These are phyloP conservation scores for Alloscopus bannaensis DNA, from an alignment of 2,888 invertebrate species.

Conservation along the genomic window DNA sequence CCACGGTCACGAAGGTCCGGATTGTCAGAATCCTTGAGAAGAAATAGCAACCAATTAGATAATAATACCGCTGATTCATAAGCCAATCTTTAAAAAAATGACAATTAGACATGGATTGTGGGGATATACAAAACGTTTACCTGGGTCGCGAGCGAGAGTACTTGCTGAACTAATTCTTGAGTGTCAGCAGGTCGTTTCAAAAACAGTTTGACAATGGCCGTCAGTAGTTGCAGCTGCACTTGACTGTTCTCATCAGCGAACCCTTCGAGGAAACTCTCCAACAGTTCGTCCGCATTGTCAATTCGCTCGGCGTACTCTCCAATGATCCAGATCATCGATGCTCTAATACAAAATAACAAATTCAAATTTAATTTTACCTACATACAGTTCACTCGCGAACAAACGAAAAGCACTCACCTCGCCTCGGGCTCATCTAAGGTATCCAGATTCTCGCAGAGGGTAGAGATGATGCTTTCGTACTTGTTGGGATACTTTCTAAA, in stretches of 20 bases:
- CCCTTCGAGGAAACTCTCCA: slow-evolving; percentile 98
- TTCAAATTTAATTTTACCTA: background rate
- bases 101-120: background rate
- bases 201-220: slow-evolving; percentile 99
- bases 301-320: slow-evolving; percentile 99
- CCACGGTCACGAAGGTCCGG: slow-evolving; percentile 98
- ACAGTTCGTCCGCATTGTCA: slow-evolving; percentile 98
- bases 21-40: slow-evolving; percentile 89
- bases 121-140: slow-evolving; percentile 73
- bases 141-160: slow-evolving; percentile 76
- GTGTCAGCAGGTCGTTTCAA: slow-evolving; percentile 98
- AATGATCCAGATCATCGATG: slow-evolving; percentile 93
- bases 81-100: background rate
- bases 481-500: slow-evolving; percentile 99
- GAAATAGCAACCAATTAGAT: background rate
- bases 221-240: slow-evolving; percentile 96
- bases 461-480: slow-evolving; percentile 99
- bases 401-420: slow-evolving; percentile 75
- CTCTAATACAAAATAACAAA: slow-evolving; percentile 77
- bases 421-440: slow-evolving; percentile 99
- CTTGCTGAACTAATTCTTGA: slow-evolving; percentile 97
- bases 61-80: too few species aligned
- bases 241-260: slow-evolving; percentile 98
- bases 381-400: too few species aligned
- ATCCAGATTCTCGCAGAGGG: slow-evolving; percentile 98